These are phyloP conservation scores for Ruditapes philippinarum DNA, from an alignment of 1,140 invertebrate genomes.

Conservation along the genomic window DNA sequence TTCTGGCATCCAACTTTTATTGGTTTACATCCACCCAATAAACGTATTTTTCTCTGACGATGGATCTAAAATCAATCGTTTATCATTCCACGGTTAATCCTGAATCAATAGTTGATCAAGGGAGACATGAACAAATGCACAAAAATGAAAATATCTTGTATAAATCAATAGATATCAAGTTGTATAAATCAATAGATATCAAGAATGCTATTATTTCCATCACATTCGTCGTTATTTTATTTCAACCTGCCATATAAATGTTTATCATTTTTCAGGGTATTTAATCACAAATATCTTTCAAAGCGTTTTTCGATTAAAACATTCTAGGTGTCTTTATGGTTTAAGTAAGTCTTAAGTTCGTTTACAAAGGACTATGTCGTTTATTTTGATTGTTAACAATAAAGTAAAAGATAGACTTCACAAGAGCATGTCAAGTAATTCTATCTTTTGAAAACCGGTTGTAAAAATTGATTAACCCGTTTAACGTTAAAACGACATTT, in stretches of 20 bases:
- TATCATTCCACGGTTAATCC: not conserved
- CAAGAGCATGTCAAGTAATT: not conserved
- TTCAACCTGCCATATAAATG: not conserved
- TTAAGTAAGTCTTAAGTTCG: slow-evolving; percentile 15
- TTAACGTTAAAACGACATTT: not conserved
- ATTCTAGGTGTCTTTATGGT: not conserved
- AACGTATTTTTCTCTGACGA: not conserved
- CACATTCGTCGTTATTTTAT: not conserved
- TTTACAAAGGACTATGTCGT: not conserved
- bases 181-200: not conserved
- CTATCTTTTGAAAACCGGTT: not conserved
- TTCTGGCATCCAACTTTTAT: not conserved
- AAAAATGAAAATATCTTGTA: too few species aligned
- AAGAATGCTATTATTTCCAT: not conserved
- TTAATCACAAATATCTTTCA: not conserved
- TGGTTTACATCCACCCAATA: not conserved
- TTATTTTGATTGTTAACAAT: slow-evolving; percentile 32
- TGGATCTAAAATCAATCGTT: slow-evolving; percentile 10
- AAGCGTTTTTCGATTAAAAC: not conserved
- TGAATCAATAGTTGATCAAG: not conserved
- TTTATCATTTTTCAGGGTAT: not conserved
- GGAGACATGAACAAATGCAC: not conserved
- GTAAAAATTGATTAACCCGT: slow-evolving; percentile 9
- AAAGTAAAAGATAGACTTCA: not conserved
- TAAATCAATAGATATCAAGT: not conserved